These are phyloP conservation scores for Hoplostethus mediterraneus DNA, from an alignment of 2,797 vertebrate species.

Conservation along the genomic window DNA sequence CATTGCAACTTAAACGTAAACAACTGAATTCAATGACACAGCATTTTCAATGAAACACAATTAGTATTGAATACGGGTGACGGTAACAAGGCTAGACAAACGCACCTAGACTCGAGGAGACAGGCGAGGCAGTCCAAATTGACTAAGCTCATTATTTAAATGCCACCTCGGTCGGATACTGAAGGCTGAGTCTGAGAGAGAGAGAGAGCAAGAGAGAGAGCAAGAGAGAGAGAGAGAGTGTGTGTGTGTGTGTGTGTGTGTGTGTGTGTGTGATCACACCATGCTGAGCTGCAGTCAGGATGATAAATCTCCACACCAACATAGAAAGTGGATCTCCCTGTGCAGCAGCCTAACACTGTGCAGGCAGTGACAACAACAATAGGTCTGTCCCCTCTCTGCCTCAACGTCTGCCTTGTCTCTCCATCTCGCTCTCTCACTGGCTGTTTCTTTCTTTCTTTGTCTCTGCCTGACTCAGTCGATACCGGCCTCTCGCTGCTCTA, in stretches of 20 bases:
- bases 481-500: constrained; percentile 45
- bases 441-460: constrained; percentile 46
- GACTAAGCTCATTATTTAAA: constrained; percentile 84
- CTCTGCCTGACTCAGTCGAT: constrained; percentile 41
- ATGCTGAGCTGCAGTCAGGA: constrained; percentile 60
- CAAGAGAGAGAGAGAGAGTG: background rate
- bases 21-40: constrained; percentile 37
- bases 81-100: constrained; percentile 54
- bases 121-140: constrained; percentile 56
- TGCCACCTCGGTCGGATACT: constrained; percentile 75
- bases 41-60: constrained; percentile 53
- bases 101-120: constrained; percentile 59
- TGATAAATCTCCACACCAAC: constrained; percentile 52
- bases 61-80: constrained; percentile 62
- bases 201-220: constrained; percentile 27
- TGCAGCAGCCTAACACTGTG: constrained; percentile 39
- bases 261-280: constrained; percentile 39
- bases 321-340: constrained; percentile 56
- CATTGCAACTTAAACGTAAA: constrained; percentile 40
- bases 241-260: constrained; percentile 20
- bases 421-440: constrained; percentile 30
- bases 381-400: constrained; percentile 33
- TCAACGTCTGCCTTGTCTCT: constrained; percentile 57
- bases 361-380: constrained; percentile 55
- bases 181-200: constrained; percentile 53